phyloP scores from a whole-genome alignment of 2,113 vertebrate species.

The Pitta sordida region DNA sequence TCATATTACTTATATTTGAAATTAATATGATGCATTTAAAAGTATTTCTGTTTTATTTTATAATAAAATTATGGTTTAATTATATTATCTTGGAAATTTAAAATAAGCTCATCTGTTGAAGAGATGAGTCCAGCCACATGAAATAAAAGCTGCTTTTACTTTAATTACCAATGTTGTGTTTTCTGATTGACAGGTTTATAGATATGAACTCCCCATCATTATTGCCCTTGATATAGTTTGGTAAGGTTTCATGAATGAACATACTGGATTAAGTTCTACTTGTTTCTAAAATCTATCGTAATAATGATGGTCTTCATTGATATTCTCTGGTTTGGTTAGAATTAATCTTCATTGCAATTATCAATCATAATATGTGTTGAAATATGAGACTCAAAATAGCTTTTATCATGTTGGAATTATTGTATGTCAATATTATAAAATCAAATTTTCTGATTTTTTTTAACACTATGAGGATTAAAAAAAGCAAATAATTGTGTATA shows the following conservation, averaged over 20 bases:
- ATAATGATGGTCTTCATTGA: neutral
- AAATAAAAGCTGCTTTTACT: neutral
- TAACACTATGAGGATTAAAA: neutral
- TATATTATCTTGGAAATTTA: neutral
- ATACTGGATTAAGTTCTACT: neutral
- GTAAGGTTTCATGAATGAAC: neutral
- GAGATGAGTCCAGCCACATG: neutral
- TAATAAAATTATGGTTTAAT: neutral
- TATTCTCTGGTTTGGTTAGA: neutral
- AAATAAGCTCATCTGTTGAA: neutral
- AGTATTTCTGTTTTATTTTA: neutral
- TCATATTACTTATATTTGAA: neutral
- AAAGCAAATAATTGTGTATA: neutral
- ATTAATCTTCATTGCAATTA: neutral
- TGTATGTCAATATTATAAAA: neutral
- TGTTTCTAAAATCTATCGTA: neutral
- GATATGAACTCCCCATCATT: neutral
- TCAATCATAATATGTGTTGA: neutral
- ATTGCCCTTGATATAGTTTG: neutral
- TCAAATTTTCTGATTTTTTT: neutral
- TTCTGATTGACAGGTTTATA: neutral
- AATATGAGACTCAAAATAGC: neutral
- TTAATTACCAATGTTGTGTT: neutral
- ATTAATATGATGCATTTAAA: fast-evolving
- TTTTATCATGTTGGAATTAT: neutral